phyloP scores from a whole-genome alignment of 2,113 vertebrate species.

The Amphiprion ocellaris region DNA sequence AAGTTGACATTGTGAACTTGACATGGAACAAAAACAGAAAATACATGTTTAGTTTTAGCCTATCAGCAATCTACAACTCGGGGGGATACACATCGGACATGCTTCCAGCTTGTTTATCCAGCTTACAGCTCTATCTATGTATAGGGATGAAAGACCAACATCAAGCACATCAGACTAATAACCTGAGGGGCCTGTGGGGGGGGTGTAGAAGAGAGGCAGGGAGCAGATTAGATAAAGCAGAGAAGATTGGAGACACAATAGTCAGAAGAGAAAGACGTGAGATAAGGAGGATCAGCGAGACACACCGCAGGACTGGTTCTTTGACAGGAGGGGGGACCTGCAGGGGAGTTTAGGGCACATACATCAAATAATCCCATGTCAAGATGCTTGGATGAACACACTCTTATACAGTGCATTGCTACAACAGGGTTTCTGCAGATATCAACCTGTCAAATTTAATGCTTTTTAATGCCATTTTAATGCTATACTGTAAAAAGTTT shows the following conservation, averaged over 20 bases:
- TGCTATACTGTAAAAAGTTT: too few relatives aligned
- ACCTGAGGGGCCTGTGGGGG: slow-evolving; percentile 37
- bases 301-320: slow-evolving; percentile 63
- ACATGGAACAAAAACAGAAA: slow-evolving; percentile 20
- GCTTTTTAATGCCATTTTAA: too few relatives aligned
- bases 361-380: slow-evolving; percentile 10
- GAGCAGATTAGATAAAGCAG: slow-evolving; percentile 64
- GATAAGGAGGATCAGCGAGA: slow-evolving; percentile 66
- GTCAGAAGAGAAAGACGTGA: slow-evolving; percentile 64
- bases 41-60: slow-evolving; percentile 6
- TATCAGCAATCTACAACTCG: slow-evolving; percentile 1
- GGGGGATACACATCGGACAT: neutral
- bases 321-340: slow-evolving; percentile 55
- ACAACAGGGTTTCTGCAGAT: neutral
- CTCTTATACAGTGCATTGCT: neutral
- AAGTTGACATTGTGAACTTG: slow-evolving; percentile 1
- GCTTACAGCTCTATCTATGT: slow-evolving; percentile 33
- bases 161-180: slow-evolving; percentile 69
- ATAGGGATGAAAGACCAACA: slow-evolving; percentile 59
- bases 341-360: slow-evolving; percentile 25
- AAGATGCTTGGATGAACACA: neutral
- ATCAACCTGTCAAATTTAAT: too few relatives aligned
- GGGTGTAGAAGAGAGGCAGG: slow-evolving; percentile 22
- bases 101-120: slow-evolving; percentile 29
- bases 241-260: slow-evolving; percentile 71